These are phyloP conservation scores for Tachina fera DNA, from an alignment of 2,888 invertebrate genomes.

Conservation along the genomic window DNA sequence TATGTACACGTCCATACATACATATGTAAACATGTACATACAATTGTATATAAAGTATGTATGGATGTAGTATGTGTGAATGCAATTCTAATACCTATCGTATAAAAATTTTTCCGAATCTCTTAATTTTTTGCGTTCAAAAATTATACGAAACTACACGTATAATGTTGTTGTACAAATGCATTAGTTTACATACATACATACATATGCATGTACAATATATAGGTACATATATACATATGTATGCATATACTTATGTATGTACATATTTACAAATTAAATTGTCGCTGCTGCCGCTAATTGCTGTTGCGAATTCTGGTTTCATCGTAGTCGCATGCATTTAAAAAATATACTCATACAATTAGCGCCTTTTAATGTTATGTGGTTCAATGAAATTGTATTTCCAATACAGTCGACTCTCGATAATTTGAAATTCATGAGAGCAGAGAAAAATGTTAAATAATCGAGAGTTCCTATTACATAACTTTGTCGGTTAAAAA, in stretches of 20 bases:
- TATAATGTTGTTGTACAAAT: too few relatives aligned
- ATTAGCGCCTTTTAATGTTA: constrained; percentile 64
- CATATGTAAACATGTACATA: not conserved
- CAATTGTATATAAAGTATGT: too few relatives aligned
- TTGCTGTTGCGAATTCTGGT: constrained; percentile 17
- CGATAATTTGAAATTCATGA: too few relatives aligned
- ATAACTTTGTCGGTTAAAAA: too few relatives aligned
- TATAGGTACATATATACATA: too few relatives aligned
- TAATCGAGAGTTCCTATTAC: too few relatives aligned
- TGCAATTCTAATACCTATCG: not conserved
- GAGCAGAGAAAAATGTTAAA: too few relatives aligned
- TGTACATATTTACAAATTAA: not conserved
- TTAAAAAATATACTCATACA: constrained; percentile 24
- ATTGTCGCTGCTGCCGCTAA: constrained; percentile 14
- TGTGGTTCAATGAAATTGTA: constrained; percentile 67
- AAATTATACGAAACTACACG: not conserved
- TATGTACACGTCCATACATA: not conserved
- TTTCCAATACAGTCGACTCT: constrained; percentile 29
- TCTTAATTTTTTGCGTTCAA: constrained; percentile 29
- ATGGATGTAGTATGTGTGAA: too few relatives aligned
- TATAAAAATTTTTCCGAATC: not conserved
- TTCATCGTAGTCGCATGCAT: not conserved
- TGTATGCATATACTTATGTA: not conserved
- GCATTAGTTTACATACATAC: too few relatives aligned
- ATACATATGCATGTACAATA: too few relatives aligned